phyloP scores from a whole-genome alignment of 2,113 vertebrate species.

The Cavia aperea region DNA sequence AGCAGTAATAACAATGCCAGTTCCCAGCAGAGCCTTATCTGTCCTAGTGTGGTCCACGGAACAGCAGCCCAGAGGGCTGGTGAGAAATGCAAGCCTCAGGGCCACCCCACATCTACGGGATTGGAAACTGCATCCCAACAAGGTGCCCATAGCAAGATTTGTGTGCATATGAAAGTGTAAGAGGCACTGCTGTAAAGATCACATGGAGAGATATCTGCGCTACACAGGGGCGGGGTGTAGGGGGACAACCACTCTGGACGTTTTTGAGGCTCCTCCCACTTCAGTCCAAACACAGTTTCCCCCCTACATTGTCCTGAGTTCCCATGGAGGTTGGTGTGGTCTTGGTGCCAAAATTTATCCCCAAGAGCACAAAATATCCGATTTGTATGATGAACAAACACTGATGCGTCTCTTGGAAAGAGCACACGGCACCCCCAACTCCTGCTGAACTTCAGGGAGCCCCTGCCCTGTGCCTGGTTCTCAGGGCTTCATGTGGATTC shows the following conservation, averaged over 20 bases:
- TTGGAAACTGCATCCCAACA: background rate
- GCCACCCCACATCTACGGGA: background rate
- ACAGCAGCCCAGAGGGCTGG: background rate
- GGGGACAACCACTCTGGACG: background rate
- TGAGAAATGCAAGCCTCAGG: background rate
- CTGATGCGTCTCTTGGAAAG: background rate
- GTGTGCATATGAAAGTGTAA: background rate
- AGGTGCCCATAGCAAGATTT: background rate
- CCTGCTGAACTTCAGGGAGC: background rate
- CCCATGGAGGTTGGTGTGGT: background rate
- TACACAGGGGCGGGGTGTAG: no score
- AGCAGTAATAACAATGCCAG: background rate
- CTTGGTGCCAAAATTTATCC: background rate
- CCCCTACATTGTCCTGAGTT: background rate
- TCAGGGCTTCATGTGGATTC: background rate
- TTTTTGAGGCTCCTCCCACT: background rate
- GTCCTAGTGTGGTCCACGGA: accelerated
- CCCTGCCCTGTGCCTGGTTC: background rate
- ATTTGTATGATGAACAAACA: background rate
- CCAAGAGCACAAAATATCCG: background rate
- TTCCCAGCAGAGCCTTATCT: background rate
- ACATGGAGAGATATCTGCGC: background rate
- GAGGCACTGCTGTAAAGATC: background rate
- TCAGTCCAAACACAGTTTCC: background rate
- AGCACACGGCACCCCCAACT: background rate